Evolutionary conservation across 2,113 vertebrate species (phyloP), one percentile per base, ranked within the genome.

Genomic region (Leptobrachium leishanense): DNA sequence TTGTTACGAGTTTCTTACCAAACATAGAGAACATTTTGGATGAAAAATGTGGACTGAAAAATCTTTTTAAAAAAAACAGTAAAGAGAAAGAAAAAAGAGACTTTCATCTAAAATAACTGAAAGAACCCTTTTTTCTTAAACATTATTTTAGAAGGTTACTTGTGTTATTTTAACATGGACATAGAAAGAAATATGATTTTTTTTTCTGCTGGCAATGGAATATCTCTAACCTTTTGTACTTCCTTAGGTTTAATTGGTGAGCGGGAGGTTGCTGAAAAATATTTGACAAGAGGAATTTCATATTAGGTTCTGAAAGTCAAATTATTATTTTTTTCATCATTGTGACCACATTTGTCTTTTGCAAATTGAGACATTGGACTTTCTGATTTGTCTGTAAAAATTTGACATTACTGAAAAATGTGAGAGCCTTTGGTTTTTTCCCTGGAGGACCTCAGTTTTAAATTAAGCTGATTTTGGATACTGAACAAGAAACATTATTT

Each of bases 211-310:
- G 40, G 59, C 10, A 75, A 66, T 13, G 11, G 10, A 66, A 66
- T 15, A 43, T 62, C 3, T 65, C 43, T 75, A 75, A 76, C 65
- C 65, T 76, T 76, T 68, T 76, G 74, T 76, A 43, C 74, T 76
- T 68, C 74, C 40, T 55, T 53, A 67, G 39, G 12, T 77, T 59
- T 77, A 77, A 77, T 62, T 77, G 75, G 66, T 44, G 66, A 77
- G 53, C 75, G 55, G 20, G 50, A 55, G 8, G 40, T 68, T 57
- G 46, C 74, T 68, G 15, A 53, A 54, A 46, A 59, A 43, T 43
- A 43, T 76, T 53, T 42, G 41, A 12, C 53, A 69, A 77, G 54
- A 59, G 39, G 66, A 13, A 57, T 69, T 69, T 57, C 59, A 77
- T 5, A 50, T 64, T 64, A 39, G 62, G n/a, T 64, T 69, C n/a